These are phyloP conservation scores for Drosophila bunnanda DNA, from an alignment of 2,888 invertebrate species.

Conservation along the genomic window DNA sequence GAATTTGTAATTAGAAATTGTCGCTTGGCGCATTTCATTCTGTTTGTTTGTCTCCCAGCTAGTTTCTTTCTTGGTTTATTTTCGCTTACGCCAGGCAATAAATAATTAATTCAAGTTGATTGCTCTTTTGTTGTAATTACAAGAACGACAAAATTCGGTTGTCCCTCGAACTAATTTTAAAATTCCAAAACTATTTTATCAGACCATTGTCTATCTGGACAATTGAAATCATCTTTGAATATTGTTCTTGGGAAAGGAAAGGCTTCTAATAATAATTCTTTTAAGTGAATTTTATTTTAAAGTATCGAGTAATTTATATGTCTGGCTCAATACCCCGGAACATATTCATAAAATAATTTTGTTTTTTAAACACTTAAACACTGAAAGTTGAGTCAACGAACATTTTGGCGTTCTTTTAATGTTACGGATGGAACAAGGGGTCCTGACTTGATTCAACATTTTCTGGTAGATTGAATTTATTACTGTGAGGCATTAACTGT, in stretches of 20 bases:
- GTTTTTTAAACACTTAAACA: background rate
- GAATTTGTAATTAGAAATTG: conserved; percentile 83
- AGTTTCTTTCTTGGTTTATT: conserved; percentile 34
- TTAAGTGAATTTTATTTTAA: conserved; percentile 42
- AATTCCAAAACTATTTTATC: background rate
- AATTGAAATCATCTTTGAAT: background rate
- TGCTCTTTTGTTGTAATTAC: conserved; percentile 2
- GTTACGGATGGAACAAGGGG: conserved; percentile 19
- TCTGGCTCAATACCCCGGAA: conserved; percentile 49
- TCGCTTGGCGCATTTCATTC: conserved; percentile 76
- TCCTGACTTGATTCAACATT: conserved; percentile 44
- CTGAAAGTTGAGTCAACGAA: too few relatives aligned
- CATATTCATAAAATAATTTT: conserved; percentile 29
- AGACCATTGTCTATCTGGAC: background rate
- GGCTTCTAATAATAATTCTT: background rate
- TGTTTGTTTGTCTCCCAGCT: conserved; percentile 60
- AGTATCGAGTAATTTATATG: conserved; percentile 81
- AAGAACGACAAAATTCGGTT: conserved; percentile 1
- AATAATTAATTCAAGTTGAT: conserved; percentile 48
- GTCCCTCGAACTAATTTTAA: background rate
- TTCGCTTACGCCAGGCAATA: conserved; percentile 39
- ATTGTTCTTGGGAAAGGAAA: background rate
- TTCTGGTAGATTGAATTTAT: conserved; percentile 63
- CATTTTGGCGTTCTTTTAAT: conserved; percentile 13
- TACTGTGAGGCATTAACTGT: conserved; percentile 62